phyloP scores from a whole-genome alignment of 2,113 vertebrate genomes.

The Gorsachius goisagi region DNA sequence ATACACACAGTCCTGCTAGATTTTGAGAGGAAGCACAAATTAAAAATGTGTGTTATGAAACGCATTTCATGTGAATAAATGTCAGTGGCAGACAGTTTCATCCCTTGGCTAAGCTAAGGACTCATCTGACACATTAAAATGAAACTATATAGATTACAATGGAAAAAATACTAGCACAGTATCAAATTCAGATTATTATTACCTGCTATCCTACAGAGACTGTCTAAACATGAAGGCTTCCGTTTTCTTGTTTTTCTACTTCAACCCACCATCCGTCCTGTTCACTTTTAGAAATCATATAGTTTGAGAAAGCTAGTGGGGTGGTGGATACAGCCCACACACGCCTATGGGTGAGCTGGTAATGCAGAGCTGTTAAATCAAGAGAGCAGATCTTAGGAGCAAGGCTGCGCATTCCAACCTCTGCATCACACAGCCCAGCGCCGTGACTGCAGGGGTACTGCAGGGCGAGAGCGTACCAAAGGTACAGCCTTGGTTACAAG shows the following conservation, averaged over 20 bases:
- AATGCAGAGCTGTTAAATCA: conserved; percentile 48
- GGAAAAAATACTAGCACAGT: not conserved
- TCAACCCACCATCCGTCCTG: not conserved
- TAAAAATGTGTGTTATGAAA: conserved; percentile 5
- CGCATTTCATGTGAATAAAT: not conserved
- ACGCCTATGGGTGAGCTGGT: not conserved
- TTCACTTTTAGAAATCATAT: not conserved
- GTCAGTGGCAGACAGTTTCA: not conserved
- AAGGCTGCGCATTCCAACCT: conserved; percentile 30
- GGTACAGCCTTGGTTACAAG: not conserved
- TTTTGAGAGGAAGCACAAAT: conserved; percentile 14
- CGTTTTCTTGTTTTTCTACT: not conserved
- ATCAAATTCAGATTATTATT: conserved; percentile 11
- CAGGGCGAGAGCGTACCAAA: not conserved
- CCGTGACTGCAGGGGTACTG: conserved; percentile 41
- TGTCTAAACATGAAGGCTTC: conserved; percentile 19
- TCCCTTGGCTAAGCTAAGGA: not conserved
- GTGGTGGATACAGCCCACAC: not conserved
- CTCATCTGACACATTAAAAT: not conserved
- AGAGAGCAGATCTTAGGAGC: conserved; percentile 6
- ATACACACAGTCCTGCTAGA: not conserved
- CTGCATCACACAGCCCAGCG: conserved; percentile 16
- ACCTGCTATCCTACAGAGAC: not conserved
- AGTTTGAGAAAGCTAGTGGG: not conserved
- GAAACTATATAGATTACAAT: not conserved